These are phyloP conservation scores for Sorex araneus DNA, from an alignment of 2,113 vertebrate species.

Conservation along the genomic window DNA sequence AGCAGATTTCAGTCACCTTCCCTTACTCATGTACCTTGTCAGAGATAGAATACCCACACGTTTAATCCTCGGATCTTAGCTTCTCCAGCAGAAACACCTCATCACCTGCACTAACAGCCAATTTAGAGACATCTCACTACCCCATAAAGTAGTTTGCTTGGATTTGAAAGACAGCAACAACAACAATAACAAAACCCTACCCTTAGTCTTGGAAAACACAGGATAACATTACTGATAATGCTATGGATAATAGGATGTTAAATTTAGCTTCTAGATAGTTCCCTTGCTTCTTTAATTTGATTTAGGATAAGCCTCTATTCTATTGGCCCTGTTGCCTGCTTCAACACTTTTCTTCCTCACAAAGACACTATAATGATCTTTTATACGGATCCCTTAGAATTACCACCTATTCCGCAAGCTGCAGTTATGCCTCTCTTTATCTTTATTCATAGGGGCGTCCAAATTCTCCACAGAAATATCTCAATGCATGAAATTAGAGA, in stretches of 20 bases:
- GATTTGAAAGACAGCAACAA: neutral
- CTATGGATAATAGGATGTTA: neutral
- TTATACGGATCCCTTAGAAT: no score
- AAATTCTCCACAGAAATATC: neutral
- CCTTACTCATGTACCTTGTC: neutral
- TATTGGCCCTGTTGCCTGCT: neutral
- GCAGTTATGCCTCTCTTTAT: neutral
- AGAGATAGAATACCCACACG: neutral
- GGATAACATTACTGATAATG: neutral
- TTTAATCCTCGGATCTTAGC: neutral
- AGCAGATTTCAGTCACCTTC: neutral
- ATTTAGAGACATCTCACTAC: neutral
- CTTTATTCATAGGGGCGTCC: neutral
- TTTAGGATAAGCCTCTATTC: neutral
- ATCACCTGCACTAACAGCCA: neutral
- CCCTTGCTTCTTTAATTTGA: neutral
- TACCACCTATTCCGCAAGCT: neutral
- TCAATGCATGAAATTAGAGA: neutral
- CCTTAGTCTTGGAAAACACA: neutral
- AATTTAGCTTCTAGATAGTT: neutral
- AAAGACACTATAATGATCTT: no score
- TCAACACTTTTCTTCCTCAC: neutral
- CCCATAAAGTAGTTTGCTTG: neutral
- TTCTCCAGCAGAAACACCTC: neutral
- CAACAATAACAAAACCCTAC: neutral